Evolutionary conservation across 2,113 vertebrate genomes (phyloP).

Genomic region (Lutjanus erythropterus): DNA sequence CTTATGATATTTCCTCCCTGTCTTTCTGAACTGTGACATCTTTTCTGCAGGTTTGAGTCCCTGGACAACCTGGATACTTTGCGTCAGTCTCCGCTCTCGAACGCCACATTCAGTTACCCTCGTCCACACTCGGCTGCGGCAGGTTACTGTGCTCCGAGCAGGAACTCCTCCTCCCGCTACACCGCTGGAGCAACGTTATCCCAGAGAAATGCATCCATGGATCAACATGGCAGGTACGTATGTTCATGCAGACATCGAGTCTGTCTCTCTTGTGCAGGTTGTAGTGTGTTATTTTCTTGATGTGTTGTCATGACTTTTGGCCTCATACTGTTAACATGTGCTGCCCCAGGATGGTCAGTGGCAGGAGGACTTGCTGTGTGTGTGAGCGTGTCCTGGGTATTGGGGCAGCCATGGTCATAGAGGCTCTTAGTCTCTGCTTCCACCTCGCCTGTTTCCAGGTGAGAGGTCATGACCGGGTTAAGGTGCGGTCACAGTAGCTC

Average conservation of each 20-base stretch:
- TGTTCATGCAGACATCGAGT: background rate
- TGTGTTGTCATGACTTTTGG: background rate
- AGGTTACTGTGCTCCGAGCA: conserved; percentile 80
- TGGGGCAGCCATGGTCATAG: conserved; percentile 97
- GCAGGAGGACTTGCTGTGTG: conserved; percentile 91
- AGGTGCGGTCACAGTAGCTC: conserved; percentile 43
- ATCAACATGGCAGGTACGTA: conserved; percentile 84
- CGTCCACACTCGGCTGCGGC: conserved; percentile 78
- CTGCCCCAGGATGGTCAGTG: conserved; percentile 92
- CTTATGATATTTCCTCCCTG: no score
- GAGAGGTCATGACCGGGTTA: conserved; percentile 78
- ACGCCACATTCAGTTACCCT: conserved; percentile 64
- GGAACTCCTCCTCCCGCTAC: conserved; percentile 65
- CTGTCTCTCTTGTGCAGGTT: background rate
- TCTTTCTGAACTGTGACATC: background rate
- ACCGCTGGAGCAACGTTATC: conserved; percentile 53
- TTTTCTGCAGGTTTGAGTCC: conserved; percentile 90
- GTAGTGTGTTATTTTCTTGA: background rate
- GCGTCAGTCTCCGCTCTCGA: conserved; percentile 60
- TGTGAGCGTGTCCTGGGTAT: conserved; percentile 93
- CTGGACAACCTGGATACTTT: conserved; percentile 90
- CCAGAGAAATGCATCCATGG: conserved; percentile 26
- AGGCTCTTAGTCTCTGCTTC: conserved; percentile 96
- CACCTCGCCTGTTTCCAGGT: conserved; percentile 98
- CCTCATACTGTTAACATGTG: conserved; percentile 61